phyloP scores from a whole-genome alignment of 2,113 vertebrate species.

The Lamprologus sp. region DNA sequence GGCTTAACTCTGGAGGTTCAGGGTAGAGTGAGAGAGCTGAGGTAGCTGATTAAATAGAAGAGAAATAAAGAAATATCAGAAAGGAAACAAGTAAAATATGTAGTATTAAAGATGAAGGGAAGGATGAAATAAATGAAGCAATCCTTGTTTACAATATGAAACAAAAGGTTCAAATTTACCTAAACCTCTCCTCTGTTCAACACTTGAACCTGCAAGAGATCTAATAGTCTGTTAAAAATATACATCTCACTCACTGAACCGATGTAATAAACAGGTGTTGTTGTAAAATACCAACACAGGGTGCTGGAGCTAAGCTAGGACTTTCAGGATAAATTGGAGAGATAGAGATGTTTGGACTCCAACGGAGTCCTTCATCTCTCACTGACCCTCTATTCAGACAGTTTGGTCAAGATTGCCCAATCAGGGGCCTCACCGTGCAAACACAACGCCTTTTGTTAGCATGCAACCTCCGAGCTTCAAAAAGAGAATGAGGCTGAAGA shows the following conservation, averaged over 20 bases:
- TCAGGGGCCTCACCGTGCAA: slow-evolving; percentile 68
- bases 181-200: background rate
- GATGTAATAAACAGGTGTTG: background rate
- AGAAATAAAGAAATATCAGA: background rate
- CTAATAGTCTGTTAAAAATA: background rate
- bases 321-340: background rate
- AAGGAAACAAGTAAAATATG: background rate
- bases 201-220: rapidly evolving
- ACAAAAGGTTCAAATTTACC: background rate
- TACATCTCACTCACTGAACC: background rate
- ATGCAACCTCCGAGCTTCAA: slow-evolving; percentile 43
- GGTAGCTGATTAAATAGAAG: background rate
- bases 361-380: slow-evolving; percentile 56
- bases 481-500: slow-evolving; percentile 42
- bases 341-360: slow-evolving; percentile 59
- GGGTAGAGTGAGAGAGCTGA: slow-evolving; percentile 16
- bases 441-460: slow-evolving; percentile 72
- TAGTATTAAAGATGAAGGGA: background rate
- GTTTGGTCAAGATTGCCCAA: slow-evolving; percentile 71
- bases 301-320: background rate
- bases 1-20: slow-evolving; percentile 66
- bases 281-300: background rate
- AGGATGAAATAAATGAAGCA: background rate
- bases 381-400: slow-evolving; percentile 65
- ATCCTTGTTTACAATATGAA: background rate